Evolutionary conservation across 2,797 vertebrate genomes (phyloP), one percentile per base, ranked within the genome.

Genomic region (Neoniphon sammara): DNA sequence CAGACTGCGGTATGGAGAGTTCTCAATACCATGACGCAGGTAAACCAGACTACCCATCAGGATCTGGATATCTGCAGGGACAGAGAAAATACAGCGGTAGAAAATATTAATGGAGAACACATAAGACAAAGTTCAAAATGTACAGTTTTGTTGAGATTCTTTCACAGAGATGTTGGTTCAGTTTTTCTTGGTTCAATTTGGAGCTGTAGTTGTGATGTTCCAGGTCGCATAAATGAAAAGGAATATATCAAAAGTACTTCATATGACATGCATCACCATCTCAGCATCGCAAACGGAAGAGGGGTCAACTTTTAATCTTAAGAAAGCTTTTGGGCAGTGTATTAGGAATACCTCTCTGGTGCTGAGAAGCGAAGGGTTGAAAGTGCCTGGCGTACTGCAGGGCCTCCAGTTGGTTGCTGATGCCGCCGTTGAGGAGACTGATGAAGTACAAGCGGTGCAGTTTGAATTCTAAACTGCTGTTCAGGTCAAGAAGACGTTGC

Each of bases 11-110:
- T 97, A 97, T 0, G 96, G 96, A 0, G 96, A 97, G 87, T 96
- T 97, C 77, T 96, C 95, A 14, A 97, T 95, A 77, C 96, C 96
- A 20, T 96, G 94, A 12, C 96, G 95, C 78, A 97, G 88, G 85
- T 97, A 97, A 36, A 97, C 96, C 73, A 97, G 89, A 69, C 96
- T 97, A 71, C 96, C 96, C 96, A 97, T 97, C 88, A 97, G 92
- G 81, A 96, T 96, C 93, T 97, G 96, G 87, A 97, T 97, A 89
- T 97, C 96, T 97, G 70, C 58, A 60, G 44, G 15, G 5, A 56
- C 21, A 72, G 84, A 63, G 58, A 46, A 68, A 31, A 23, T 23
- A 53, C 0, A 66, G 2, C 14, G 14, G 9, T 60, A 20, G 20
- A 66, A 39, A 67, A 42, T n/a, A 0, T 27, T 44, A 66, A 63